Conservation (phyloP, 2,888 invertebrate species). For the Drosophila mettleri region DNA sequence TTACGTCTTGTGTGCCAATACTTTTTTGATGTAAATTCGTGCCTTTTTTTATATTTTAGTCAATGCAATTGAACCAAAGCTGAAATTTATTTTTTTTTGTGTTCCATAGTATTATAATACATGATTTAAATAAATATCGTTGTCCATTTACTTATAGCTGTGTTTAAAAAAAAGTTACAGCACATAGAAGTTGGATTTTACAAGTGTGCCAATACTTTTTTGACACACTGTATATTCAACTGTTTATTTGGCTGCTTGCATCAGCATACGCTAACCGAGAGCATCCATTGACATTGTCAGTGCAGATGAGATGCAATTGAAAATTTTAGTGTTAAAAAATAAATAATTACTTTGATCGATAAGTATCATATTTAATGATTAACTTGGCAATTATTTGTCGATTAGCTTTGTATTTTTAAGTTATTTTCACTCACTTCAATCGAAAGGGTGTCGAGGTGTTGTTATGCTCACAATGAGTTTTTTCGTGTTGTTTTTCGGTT, state of each 20-base stretch:
- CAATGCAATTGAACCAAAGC: no score
- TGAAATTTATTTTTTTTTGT: no score
- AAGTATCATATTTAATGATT: background rate
- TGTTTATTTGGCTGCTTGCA: slow-evolving; percentile 17
- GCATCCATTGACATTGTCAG: background rate
- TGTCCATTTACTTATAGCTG: no score
- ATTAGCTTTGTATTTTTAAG: background rate
- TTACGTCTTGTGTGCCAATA: no score
- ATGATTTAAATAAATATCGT: no score
- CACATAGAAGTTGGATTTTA: no score
- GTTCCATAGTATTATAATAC: no score
- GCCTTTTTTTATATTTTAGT: no score
- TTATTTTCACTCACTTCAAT: background rate
- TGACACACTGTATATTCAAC: no score
- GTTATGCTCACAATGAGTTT: background rate
- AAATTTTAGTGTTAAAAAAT: background rate
- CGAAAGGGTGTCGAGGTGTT: slow-evolving; percentile 31
- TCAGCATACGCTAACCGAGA: slow-evolving; percentile 22
- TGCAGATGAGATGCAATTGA: slow-evolving; percentile 1
- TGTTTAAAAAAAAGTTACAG: no score
- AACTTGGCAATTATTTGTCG: background rate
- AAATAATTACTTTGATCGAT: background rate
- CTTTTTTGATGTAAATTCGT: no score
- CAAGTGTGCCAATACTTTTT: no score
- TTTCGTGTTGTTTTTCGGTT: slow-evolving; percentile 40